phyloP scores from a whole-genome alignment of 2,113 vertebrate genomes.

The Anguilla japonica region DNA sequence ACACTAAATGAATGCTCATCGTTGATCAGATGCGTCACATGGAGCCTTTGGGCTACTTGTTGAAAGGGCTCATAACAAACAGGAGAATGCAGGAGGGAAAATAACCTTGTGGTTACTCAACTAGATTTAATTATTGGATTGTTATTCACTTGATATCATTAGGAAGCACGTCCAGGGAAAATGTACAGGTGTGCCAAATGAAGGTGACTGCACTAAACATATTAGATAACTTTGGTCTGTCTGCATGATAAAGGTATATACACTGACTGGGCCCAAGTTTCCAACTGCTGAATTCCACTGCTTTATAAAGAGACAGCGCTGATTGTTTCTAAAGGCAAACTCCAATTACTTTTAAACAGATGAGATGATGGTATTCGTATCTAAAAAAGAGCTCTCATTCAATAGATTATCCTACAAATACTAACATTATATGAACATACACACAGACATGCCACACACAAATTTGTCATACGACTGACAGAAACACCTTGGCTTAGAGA shows the following conservation, averaged over 20 bases:
- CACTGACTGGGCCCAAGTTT: not conserved
- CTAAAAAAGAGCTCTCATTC: not conserved
- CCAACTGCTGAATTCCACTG: not conserved
- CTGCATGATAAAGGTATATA: slow-evolving; percentile 1
- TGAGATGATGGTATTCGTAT: not conserved
- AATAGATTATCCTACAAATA: slow-evolving; percentile 4
- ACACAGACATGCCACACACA: slow-evolving; percentile 23
- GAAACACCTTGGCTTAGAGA: slow-evolving; percentile 62
- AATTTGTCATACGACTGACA: slow-evolving; percentile 49
- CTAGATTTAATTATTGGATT: not conserved
- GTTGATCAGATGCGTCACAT: too few relatives aligned
- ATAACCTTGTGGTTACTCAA: not conserved
- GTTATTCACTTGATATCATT: not conserved
- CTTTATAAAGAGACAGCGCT: not conserved
- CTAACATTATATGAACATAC: slow-evolving; percentile 7
- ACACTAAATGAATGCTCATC: too few relatives aligned
- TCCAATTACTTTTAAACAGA: not conserved
- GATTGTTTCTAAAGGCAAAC: slow-evolving; percentile 10
- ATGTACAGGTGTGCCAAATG: not conserved
- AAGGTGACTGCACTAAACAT: not conserved
- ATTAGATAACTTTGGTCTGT: slow-evolving; percentile 10
- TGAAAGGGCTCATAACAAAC: too few relatives aligned
- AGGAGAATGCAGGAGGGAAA: too few relatives aligned
- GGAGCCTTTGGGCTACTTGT: too few relatives aligned
- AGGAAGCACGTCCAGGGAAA: not conserved